Conservation (phyloP, 2,888 invertebrate species). For the Alloscopus bannaensis region DNA sequence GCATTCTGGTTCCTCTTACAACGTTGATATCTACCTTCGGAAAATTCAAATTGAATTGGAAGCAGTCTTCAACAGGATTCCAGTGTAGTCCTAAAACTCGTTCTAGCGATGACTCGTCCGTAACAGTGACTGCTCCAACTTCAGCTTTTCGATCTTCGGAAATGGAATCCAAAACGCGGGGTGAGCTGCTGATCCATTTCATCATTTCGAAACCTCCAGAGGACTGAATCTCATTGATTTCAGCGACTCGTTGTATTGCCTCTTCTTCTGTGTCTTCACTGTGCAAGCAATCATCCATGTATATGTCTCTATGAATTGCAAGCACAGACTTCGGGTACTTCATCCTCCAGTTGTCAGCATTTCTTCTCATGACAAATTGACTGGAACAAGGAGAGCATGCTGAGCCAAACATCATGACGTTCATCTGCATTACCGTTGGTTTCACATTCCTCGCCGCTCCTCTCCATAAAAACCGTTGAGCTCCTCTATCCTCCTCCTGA, state of each 20-base stretch:
- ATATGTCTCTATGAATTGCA: conserved; percentile 11
- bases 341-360: conserved; percentile 12
- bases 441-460: background rate
- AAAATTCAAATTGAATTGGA: conserved; percentile 22
- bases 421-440: conserved; percentile 20
- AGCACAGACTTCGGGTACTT: conserved; percentile 28
- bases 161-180: conserved; percentile 4
- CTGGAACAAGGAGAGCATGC: conserved; percentile 52
- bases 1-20: background rate
- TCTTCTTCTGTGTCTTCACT: conserved; percentile 8
- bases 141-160: background rate
- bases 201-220: background rate
- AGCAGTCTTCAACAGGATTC: conserved; percentile 5
- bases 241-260: background rate
- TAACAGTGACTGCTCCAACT: background rate
- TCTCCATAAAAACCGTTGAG: conserved; percentile 51
- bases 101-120: background rate
- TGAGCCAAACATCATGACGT: conserved; percentile 57
- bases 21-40: background rate
- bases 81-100: conserved; percentile 30
- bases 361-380: conserved; percentile 22
- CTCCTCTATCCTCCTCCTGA: conserved; percentile 11
- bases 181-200: conserved; percentile 20
- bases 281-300: conserved; percentile 41
- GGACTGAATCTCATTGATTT: background rate